Conservation (phyloP, 2,888 invertebrate species). For the Spatulosminthurus flaviceps region DNA sequence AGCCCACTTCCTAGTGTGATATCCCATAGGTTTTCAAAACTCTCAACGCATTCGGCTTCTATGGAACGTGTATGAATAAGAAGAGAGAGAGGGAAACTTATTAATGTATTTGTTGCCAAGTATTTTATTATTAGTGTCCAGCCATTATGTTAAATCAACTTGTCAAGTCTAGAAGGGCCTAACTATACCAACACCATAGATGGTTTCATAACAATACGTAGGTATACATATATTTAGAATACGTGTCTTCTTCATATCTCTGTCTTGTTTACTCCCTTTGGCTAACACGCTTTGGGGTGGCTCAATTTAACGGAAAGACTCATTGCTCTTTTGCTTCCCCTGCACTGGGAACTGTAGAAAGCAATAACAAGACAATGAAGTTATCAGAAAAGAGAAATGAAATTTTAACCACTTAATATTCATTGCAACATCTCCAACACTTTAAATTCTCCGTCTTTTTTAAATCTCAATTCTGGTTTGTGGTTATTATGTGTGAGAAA, state of each 20-base stretch:
- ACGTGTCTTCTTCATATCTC: too few species aligned
- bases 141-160: constrained; percentile 41
- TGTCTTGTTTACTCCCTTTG: too few species aligned
- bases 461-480: too few species aligned
- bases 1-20: constrained; percentile 10
- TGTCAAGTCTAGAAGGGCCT: constrained; percentile 33
- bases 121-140: constrained; percentile 35
- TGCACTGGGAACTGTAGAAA: too few species aligned
- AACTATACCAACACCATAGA: too few species aligned
- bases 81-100: constrained; percentile 9
- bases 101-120: constrained; percentile 11
- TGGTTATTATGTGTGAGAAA: too few species aligned
- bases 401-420: constrained; percentile 29
- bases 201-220: too few species aligned
- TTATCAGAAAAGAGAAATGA: constrained; percentile 18
- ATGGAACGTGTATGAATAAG: not conserved
- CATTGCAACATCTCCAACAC: constrained; percentile 18
- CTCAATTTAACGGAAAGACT: too few species aligned
- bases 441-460: not conserved
- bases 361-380: too few species aligned
- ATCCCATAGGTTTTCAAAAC: not conserved
- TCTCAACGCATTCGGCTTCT: not conserved
- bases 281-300: too few species aligned
- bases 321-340: too few species aligned
- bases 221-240: too few species aligned